Percentiles rank a stretch among this genome's conserved stretches.
phyloP scores from a whole-genome alignment of 1,140 invertebrate genomes.

The Anoplolepis gracilipes region DNA sequence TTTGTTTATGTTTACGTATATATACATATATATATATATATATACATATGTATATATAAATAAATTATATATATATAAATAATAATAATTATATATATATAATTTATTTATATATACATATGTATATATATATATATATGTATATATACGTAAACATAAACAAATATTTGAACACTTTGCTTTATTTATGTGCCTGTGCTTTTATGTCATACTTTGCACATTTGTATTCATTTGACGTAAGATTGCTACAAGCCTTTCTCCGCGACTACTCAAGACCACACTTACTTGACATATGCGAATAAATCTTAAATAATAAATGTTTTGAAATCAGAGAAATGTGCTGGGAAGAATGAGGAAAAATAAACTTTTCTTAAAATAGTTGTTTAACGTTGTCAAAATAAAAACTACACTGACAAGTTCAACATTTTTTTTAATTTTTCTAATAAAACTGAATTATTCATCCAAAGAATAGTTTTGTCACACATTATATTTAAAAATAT shows the following conservation, averaged over 20 bases:
- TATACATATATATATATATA: too few relatives aligned
- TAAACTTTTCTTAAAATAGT: not conserved
- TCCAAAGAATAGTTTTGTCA: not conserved
- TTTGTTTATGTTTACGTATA: too few relatives aligned
- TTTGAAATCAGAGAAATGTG: not conserved
- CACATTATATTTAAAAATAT: not conserved
- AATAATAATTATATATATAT: too few relatives aligned
- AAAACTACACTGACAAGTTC: not conserved
- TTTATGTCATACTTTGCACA: not conserved
- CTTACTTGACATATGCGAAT: not conserved
- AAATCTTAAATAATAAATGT: not conserved
- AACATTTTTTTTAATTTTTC: not conserved
- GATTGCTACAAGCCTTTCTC: not conserved
- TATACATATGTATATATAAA: too few relatives aligned
- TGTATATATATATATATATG: too few relatives aligned
- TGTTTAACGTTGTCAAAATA: not conserved
- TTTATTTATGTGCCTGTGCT: not conserved
- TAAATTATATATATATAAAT: too few relatives aligned
- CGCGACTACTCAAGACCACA: not conserved
- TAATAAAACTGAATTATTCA: not conserved
- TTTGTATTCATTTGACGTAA: constrained; percentile 14
- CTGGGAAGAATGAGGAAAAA: not conserved
- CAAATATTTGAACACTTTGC: not conserved
- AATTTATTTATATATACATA: too few relatives aligned
- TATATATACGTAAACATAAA: too few relatives aligned